phyloP scores from a whole-genome alignment of 2,797 vertebrate genomes.

The Cheracebus regulus region DNA sequence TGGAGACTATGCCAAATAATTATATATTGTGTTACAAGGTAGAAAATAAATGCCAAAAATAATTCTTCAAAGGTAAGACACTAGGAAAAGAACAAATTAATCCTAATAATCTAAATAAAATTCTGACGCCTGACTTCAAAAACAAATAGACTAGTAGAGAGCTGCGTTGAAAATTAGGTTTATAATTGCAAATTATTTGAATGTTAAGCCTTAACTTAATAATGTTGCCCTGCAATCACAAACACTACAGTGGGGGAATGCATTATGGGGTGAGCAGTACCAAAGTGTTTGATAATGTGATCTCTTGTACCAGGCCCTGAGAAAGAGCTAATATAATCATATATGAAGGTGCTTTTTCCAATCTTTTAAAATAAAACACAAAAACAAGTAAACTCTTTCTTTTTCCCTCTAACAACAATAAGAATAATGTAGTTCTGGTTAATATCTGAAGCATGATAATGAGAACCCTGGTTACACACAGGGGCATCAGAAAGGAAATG shows the following conservation, averaged over 20 bases:
- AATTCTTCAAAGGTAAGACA: background rate
- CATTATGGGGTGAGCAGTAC: rapidly evolving
- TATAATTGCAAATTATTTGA: background rate
- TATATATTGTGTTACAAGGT: background rate
- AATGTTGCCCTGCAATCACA: background rate
- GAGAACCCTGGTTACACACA: background rate
- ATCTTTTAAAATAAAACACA: slow-evolving; percentile 6
- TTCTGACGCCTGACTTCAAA: background rate
- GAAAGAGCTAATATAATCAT: background rate
- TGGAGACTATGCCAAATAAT: background rate
- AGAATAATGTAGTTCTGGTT: background rate
- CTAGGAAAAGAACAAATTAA: background rate
- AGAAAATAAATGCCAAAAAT: background rate
- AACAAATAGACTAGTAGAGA: background rate
- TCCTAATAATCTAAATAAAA: background rate
- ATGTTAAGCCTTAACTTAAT: background rate
- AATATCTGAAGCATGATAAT: background rate
- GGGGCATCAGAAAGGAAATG: background rate
- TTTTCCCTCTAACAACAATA: background rate
- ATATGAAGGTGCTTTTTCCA: background rate
- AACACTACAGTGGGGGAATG: rapidly evolving
- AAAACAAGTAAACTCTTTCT: background rate
- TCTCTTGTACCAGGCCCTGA: background rate
- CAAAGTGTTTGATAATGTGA: background rate
- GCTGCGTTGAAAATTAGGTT: background rate